Conservation (phyloP, 2,113 vertebrate genomes). For the Plectropomus leopardus region DNA sequence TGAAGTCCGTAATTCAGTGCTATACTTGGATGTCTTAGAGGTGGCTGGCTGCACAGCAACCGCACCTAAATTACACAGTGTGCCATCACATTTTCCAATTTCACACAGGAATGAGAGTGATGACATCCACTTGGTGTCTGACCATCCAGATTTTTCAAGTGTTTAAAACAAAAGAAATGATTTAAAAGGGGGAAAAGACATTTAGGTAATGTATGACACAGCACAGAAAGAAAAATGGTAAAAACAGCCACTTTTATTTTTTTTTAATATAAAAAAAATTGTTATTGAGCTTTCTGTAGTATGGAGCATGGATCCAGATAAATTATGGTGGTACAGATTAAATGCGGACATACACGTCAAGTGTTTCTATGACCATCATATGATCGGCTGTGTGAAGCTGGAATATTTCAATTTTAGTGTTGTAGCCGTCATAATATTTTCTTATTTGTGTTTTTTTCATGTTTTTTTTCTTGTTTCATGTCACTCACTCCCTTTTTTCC, state of each 20-base stretch:
- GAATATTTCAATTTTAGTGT: neutral
- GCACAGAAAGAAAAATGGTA: neutral
- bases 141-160: neutral
- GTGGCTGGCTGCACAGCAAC: slow-evolving; percentile 23
- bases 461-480: too few relatives aligned
- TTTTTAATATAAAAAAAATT: neutral
- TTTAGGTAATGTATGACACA: neutral
- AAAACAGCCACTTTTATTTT: too few relatives aligned
- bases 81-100: slow-evolving; percentile 31
- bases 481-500: too few relatives aligned
- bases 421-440: too few relatives aligned
- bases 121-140: slow-evolving; percentile 7
- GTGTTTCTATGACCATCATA: neutral
- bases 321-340: neutral
- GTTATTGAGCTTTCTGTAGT: neutral
- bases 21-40: neutral
- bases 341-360: neutral
- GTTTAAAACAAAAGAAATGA: neutral
- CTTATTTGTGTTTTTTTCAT: too few relatives aligned
- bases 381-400: neutral
- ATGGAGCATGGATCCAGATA: neutral
- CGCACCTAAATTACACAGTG: slow-evolving; percentile 36
- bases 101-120: slow-evolving; percentile 32
- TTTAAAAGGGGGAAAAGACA: neutral
- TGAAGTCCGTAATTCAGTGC: slow-evolving; percentile 21